Percentiles rank a stretch among this genome's conserved stretches.
phyloP scores from a whole-genome alignment of 2,113 vertebrate genomes.

The Isurus oxyrinchus region DNA sequence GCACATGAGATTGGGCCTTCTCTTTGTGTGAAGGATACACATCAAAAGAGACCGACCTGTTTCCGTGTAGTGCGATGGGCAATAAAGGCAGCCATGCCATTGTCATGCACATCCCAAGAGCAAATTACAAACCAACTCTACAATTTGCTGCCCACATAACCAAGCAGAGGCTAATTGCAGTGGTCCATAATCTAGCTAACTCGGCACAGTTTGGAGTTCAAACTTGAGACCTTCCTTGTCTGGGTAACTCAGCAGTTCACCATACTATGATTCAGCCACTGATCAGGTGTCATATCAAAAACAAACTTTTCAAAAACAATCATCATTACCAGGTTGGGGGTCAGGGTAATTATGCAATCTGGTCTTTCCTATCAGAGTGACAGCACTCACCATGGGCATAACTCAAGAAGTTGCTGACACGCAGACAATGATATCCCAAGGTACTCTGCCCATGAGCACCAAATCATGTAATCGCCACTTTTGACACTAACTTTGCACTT shows the following conservation, averaged over 20 bases:
- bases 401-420: neutral
- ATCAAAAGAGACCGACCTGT: neutral
- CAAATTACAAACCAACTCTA: neutral
- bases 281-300: neutral
- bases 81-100: neutral
- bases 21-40: neutral
- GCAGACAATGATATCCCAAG: neutral
- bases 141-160: neutral
- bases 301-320: neutral
- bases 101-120: neutral
- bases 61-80: neutral
- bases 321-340: neutral
- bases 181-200: neutral
- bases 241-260: neutral
- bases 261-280: neutral
- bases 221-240: neutral
- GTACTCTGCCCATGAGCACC: neutral
- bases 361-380: neutral
- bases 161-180: neutral
- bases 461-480: neutral
- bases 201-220: neutral
- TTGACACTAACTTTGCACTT: neutral
- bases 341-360: neutral
- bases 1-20: neutral
- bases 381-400: neutral